phyloP scores from a whole-genome alignment of 2,797 vertebrate species.

The Enteromius treurensis region DNA sequence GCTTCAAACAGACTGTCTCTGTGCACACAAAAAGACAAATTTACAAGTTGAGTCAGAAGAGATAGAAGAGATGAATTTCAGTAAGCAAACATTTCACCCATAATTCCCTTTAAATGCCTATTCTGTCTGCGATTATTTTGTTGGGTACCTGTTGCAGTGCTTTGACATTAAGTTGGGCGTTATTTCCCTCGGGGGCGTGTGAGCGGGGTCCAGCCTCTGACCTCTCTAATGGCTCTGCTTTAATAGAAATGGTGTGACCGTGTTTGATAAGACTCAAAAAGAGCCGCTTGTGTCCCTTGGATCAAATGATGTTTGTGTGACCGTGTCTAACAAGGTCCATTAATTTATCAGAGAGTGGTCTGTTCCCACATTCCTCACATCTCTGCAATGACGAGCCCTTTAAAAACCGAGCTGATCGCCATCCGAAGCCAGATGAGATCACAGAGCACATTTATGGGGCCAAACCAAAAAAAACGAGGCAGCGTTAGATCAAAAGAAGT shows the following conservation, averaged over 20 bases:
- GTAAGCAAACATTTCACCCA: constrained; percentile 18
- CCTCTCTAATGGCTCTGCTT: constrained; percentile 68
- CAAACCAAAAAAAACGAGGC: neutral
- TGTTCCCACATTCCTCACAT: constrained; percentile 47
- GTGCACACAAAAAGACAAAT: constrained; percentile 62
- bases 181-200: constrained; percentile 44
- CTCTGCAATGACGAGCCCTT: neutral
- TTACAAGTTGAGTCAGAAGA: constrained; percentile 37
- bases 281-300: constrained; percentile 66
- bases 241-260: constrained; percentile 72
- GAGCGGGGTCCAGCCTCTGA: constrained; percentile 58
- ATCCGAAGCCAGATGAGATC: constrained; percentile 28
- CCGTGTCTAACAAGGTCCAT: constrained; percentile 61
- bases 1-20: constrained; percentile 69
- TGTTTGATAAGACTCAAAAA: constrained; percentile 71
- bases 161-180: constrained; percentile 31
- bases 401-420: constrained; percentile 1
- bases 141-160: constrained; percentile 16
- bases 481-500: constrained; percentile 29
- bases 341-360: constrained; percentile 65
- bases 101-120: constrained; percentile 39
- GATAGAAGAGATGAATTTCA: constrained; percentile 45
- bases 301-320: constrained; percentile 75
- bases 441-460: constrained; percentile 18
- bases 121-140: neutral